Conservation (phyloP, 2,797 vertebrate species). For the Sebastes oblongus region DNA sequence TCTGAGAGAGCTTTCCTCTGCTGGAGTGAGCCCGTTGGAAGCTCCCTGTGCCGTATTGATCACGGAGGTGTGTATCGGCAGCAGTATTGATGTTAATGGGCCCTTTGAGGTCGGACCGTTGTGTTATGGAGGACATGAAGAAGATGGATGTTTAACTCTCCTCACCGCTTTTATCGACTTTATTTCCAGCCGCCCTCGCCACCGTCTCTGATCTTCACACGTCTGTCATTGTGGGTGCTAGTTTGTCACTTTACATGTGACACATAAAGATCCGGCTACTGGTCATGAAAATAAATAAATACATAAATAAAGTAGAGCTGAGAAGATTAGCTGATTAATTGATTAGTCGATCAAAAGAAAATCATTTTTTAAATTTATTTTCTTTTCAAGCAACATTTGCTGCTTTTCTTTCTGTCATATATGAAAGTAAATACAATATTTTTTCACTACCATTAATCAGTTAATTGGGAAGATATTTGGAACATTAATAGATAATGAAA, state of each 20-base stretch:
- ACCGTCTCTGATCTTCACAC: not conserved
- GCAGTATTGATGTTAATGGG: constrained; percentile 5
- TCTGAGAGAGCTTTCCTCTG: too few relatives aligned
- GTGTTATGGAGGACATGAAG: constrained; percentile 13
- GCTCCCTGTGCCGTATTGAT: constrained; percentile 3
- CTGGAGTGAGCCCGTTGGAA: too few relatives aligned
- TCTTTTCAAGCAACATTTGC: too few relatives aligned
- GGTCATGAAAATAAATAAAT: not conserved
- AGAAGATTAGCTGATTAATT: too few relatives aligned
- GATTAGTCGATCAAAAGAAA: too few relatives aligned
- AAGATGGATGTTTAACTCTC: not conserved
- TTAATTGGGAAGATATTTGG: too few relatives aligned
- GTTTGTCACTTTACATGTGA: not conserved
- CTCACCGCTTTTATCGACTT: not conserved
- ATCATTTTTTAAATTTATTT: too few relatives aligned
- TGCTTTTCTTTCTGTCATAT: too few relatives aligned
- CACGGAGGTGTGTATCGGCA: not conserved
- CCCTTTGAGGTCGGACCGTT: not conserved
- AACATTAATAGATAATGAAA: too few relatives aligned
- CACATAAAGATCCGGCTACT: not conserved
- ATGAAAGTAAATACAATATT: too few relatives aligned
- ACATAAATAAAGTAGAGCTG: not conserved
- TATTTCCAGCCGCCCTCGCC: not conserved
- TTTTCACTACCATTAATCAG: too few relatives aligned
- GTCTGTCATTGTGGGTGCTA: not conserved